These are phyloP conservation scores for Drosophila parthenogenetica DNA, from an alignment of 2,888 invertebrate species.

Conservation along the genomic window DNA sequence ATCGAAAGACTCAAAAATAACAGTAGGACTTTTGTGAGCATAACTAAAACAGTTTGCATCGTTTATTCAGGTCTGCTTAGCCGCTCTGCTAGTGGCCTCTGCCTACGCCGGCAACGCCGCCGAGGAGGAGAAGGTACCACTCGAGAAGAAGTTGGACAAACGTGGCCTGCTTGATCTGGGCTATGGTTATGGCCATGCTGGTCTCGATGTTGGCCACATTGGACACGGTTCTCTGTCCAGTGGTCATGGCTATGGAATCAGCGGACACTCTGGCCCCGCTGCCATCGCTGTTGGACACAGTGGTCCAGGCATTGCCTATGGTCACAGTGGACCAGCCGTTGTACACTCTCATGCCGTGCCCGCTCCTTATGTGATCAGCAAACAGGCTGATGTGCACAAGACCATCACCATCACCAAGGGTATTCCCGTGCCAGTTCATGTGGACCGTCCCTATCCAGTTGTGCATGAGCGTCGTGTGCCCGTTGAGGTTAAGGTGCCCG, in stretches of 20 bases:
- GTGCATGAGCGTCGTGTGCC: slow-evolving; percentile 88
- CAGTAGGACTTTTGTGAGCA: too few species aligned
- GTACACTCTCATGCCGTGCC: slow-evolving; percentile 74
- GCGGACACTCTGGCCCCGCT: slow-evolving; percentile 76
- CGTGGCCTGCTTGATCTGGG: slow-evolving; percentile 92
- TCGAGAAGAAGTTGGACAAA: slow-evolving; percentile 93
- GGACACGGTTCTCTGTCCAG: slow-evolving; percentile 87
- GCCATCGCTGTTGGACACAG: slow-evolving; percentile 77
- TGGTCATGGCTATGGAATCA: slow-evolving; percentile 79
- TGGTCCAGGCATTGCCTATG: slow-evolving; percentile 78
- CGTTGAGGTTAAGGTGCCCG: slow-evolving; percentile 88
- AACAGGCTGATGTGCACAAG: slow-evolving; percentile 87
- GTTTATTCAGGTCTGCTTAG: slow-evolving; percentile 88
- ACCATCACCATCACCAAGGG: slow-evolving; percentile 91
- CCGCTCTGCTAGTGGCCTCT: slow-evolving; percentile 91
- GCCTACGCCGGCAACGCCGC: slow-evolving; percentile 88
- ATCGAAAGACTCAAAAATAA: neutral
- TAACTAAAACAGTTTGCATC: neutral
- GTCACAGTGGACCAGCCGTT: slow-evolving; percentile 58
- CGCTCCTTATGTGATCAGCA: slow-evolving; percentile 83
- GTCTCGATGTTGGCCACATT: slow-evolving; percentile 90
- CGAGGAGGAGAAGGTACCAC: slow-evolving; percentile 86
- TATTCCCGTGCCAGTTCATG: slow-evolving; percentile 90
- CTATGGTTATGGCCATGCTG: slow-evolving; percentile 92
- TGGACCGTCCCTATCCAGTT: slow-evolving; percentile 90